Conservation (phyloP, 2,797 vertebrate genomes). For the Hephaestus fuliginosus region DNA sequence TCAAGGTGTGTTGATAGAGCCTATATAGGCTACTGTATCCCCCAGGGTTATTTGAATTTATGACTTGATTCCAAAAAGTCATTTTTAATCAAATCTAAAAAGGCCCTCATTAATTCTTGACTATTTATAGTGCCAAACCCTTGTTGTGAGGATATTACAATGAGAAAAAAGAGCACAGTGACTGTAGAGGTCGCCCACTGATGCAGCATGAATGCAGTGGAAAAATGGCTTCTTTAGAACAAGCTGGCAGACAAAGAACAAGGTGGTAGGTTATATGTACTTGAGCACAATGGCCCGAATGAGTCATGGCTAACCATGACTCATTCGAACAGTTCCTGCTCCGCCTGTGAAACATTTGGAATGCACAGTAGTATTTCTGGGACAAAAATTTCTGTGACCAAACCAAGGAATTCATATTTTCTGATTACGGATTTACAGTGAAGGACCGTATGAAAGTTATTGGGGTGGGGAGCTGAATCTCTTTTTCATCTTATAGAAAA, state of each 20-base stretch:
- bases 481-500: neutral
- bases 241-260: constrained; percentile 24
- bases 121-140: constrained; percentile 30
- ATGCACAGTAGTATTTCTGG: neutral
- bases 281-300: constrained; percentile 20
- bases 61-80: constrained; percentile 44
- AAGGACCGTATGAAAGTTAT: neutral
- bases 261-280: constrained; percentile 28
- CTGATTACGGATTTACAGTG: neutral
- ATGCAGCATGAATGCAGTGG: constrained; percentile 4
- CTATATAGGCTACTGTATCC: neutral
- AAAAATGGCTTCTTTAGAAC: constrained; percentile 3
- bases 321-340: constrained; percentile 15
- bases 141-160: constrained; percentile 16
- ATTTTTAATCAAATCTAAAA: constrained; percentile 17
- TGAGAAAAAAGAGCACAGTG: neutral
- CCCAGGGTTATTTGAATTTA: constrained; percentile 41
- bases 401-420: constrained; percentile 13
- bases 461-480: neutral
- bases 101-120: constrained; percentile 31
- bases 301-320: constrained; percentile 1
- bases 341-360: constrained; percentile 27
- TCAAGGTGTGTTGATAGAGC: neutral
- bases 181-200: neutral
- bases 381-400: neutral